Base-by-base conservation (phyloP, 2,888 invertebrate genomes). In the Rhabditoides inermis region DNA sequence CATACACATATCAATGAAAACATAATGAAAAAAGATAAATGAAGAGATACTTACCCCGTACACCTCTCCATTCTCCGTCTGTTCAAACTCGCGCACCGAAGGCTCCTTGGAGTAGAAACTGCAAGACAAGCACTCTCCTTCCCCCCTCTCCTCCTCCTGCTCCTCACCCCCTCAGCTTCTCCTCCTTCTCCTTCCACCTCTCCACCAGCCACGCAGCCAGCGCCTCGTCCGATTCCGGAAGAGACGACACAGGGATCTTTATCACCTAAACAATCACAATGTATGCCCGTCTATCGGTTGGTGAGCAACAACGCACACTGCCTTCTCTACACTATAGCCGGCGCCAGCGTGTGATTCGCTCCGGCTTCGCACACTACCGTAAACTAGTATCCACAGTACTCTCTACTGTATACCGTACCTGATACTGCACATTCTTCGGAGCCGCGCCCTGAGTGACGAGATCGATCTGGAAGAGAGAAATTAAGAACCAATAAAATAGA, bases 381-480 rank as follows among this genome's bases (percentile, higher is more conserved):
- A n/a, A n/a, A n/a, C n/a, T n/a, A n/a, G n/a, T n/a, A n/a, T n/a
- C n/a, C n/a, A n/a, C n/a, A n/a, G n/a, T n/a, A n/a, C n/a, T n/a
- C n/a, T n/a, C n/a, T n/a, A n/a, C n/a, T n/a, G n/a, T n/a, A n/a
- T 51, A 56, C 72, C 84, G 84, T 58, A 88, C 83, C 77, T 85
- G 83, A 75, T 88, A 86, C 76, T 86, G 85, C 12, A 88, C 85
- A 73, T 85, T 83, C 58, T 81, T 82, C 0, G 89, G 88, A 70
- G 86, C 82, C 51, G 81, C 81, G 7, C 88, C 88, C 40, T 70
- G 56, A 20, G 78, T 79, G 5, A 86, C 69, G 45, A 88, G 78
- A 70, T 86, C 85, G 27, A n/a, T n/a, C n/a, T n/a, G n/a, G n/a
- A n/a, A n/a, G n/a, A n/a, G n/a, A n/a, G n/a, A n/a, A n/a, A n/a